phyloP scores from a whole-genome alignment of 2,797 vertebrate species.

The Danio tinwini region DNA sequence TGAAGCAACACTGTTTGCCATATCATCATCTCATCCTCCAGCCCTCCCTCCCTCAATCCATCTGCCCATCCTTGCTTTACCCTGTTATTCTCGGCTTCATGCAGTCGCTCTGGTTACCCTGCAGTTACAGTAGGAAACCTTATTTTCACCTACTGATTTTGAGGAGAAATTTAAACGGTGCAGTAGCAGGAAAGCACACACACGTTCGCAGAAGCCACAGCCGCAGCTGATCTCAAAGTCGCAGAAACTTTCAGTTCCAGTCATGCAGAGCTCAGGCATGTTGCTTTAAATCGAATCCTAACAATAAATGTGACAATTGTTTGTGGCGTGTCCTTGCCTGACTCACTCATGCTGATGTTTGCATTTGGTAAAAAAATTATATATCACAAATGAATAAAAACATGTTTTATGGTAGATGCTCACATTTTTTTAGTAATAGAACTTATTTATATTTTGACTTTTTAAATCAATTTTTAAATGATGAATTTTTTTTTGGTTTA shows the following conservation, averaged over 20 bases:
- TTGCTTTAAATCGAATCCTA: background rate
- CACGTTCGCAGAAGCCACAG: background rate
- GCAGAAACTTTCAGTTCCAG: background rate
- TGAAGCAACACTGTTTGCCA: slow-evolving; percentile 5
- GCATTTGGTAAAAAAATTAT: too few species aligned
- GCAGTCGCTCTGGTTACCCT: background rate
- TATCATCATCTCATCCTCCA: slow-evolving; percentile 12
- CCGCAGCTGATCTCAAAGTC: background rate
- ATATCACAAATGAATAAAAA: too few species aligned
- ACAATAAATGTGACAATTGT: background rate
- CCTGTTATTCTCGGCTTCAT: background rate
- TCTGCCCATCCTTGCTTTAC: background rate
- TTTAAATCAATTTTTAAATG: too few species aligned
- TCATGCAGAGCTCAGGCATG: background rate
- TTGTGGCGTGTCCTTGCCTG: too few species aligned
- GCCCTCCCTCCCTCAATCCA: slow-evolving; percentile 2
- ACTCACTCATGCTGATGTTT: too few species aligned
- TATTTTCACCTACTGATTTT: slow-evolving; percentile 18
- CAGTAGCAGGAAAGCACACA: background rate
- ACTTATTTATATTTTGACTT: too few species aligned
- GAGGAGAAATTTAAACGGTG: slow-evolving; percentile 7
- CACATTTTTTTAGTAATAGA: too few species aligned
- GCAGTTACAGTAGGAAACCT: slow-evolving; percentile 1
- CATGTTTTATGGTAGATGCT: too few species aligned
- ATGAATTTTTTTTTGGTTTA: too few species aligned